Percentiles rank a stretch among this genome's conserved stretches.
These are phyloP conservation scores for Rafetus swinhoei DNA, from an alignment of 2,113 vertebrate species.

Conservation along the genomic window DNA sequence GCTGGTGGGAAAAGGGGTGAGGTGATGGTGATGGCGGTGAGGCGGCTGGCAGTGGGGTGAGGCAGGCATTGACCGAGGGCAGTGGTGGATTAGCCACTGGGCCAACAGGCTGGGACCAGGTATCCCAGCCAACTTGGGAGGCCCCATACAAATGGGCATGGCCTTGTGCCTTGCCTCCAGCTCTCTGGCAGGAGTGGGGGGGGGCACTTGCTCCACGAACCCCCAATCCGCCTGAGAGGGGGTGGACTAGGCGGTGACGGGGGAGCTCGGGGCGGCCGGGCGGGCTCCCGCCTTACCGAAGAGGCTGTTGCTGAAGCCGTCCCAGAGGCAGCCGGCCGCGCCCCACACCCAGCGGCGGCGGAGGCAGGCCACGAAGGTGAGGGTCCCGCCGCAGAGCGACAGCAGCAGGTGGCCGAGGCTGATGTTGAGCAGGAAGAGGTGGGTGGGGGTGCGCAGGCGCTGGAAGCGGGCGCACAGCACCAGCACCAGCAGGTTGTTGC, in stretches of 20 bases:
- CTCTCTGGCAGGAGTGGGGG: no score
- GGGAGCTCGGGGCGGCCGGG: accelerated
- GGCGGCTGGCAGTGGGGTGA: no score
- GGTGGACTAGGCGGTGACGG: not conserved
- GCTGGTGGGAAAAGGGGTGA: no score
- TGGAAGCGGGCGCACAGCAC: conserved; percentile 87
- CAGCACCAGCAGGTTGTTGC: conserved; percentile 87
- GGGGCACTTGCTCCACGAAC: no score
- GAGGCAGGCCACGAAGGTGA: conserved; percentile 89
- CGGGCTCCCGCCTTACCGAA: conserved; percentile 84
- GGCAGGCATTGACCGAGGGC: not conserved
- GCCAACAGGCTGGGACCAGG: no score
- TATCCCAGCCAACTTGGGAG: no score
- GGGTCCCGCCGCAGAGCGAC: conserved; percentile 84
- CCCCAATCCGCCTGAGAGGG: not conserved
- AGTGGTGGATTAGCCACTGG: no score
- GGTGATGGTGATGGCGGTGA: no score
- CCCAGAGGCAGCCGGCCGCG: conserved; percentile 86
- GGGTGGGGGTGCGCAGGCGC: conserved; percentile 87
- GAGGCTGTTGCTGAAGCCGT: conserved; percentile 92
- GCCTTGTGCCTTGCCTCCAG: no score
- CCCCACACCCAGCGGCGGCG: conserved; percentile 88
- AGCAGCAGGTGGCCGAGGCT: conserved; percentile 89
- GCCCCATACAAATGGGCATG: no score
- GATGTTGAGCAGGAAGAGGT: conserved; percentile 87